Conservation (phyloP, 2,888 invertebrate species). For the Enchytraeus crypticus region DNA sequence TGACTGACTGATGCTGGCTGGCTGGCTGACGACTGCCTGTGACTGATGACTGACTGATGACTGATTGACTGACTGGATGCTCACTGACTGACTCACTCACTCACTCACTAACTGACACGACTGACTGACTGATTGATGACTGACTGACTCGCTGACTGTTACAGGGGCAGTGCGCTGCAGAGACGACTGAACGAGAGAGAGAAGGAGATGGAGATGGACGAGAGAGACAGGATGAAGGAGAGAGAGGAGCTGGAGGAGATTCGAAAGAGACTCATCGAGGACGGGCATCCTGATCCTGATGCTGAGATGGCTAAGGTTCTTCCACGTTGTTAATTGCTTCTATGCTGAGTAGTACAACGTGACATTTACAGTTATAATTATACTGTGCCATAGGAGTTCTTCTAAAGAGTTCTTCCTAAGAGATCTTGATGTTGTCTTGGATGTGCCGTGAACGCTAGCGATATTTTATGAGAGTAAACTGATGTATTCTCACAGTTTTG, state of each 20-base stretch:
- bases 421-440: too few species aligned
- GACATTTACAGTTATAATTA: neutral
- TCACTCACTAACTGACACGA: too few species aligned
- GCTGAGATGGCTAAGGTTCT: slow-evolving; percentile 48
- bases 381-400: neutral
- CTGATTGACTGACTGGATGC: too few species aligned
- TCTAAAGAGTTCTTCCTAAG: neutral
- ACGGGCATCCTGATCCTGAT: slow-evolving; percentile 52
- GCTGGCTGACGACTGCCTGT: too few species aligned
- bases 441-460: too few species aligned
- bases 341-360: neutral
- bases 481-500: too few species aligned
- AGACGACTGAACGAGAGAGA: slow-evolving; percentile 83
- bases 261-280: slow-evolving; percentile 59
- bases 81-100: too few species aligned
- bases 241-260: slow-evolving; percentile 78
- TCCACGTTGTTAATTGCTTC: too few species aligned
- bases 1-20: too few species aligned
- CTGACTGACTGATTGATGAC: neutral
- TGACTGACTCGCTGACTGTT: slow-evolving; percentile 2
- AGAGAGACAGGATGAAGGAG: slow-evolving; percentile 74
- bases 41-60: too few species aligned
- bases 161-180: slow-evolving; percentile 73
- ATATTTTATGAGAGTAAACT: too few species aligned
- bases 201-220: slow-evolving; percentile 84